These are phyloP conservation scores for Entelurus aequoreus DNA, from an alignment of 2,113 vertebrate genomes.

Conservation along the genomic window DNA sequence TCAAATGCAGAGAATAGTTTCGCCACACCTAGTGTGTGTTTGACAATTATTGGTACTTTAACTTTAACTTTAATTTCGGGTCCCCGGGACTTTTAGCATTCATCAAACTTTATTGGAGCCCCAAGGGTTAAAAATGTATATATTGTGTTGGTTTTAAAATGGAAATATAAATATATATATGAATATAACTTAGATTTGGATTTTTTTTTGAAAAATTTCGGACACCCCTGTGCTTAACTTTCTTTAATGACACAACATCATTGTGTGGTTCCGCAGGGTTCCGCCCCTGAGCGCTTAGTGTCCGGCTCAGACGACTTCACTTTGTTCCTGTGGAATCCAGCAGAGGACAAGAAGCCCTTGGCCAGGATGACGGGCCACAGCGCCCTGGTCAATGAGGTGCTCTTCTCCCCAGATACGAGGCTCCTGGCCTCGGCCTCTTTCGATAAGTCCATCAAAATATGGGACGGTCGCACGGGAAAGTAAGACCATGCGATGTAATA, in stretches of 20 bases:
- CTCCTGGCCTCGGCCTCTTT: constrained; percentile 93
- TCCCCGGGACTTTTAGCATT: too few relatives aligned
- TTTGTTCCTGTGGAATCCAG: constrained; percentile 89
- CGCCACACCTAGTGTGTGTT: too few relatives aligned
- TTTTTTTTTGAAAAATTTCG: too few relatives aligned
- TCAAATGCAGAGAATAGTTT: too few relatives aligned
- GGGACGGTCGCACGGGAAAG: constrained; percentile 94
- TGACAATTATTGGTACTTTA: too few relatives aligned
- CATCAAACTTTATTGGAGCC: too few relatives aligned
- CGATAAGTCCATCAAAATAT: constrained; percentile 95
- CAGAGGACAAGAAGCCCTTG: constrained; percentile 90
- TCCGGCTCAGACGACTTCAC: constrained; percentile 99
- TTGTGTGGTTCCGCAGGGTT: constrained; percentile 66
- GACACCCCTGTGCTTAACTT: too few relatives aligned
- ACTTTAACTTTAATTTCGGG: too few relatives aligned
- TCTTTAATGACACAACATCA: not conserved
- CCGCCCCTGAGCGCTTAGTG: constrained; percentile 83
- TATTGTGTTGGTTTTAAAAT: too few relatives aligned
- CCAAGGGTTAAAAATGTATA: too few relatives aligned
- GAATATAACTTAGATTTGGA: too few relatives aligned
- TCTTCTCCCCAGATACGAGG: constrained; percentile 92
- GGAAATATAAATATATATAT: too few relatives aligned
- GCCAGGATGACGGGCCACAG: constrained; percentile 92
- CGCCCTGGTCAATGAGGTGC: constrained; percentile 92
- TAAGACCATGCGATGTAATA: constrained; percentile 61